Evolutionary conservation across 2,113 vertebrate genomes (phyloP).

Genomic region (Elgaria multicarinata): DNA sequence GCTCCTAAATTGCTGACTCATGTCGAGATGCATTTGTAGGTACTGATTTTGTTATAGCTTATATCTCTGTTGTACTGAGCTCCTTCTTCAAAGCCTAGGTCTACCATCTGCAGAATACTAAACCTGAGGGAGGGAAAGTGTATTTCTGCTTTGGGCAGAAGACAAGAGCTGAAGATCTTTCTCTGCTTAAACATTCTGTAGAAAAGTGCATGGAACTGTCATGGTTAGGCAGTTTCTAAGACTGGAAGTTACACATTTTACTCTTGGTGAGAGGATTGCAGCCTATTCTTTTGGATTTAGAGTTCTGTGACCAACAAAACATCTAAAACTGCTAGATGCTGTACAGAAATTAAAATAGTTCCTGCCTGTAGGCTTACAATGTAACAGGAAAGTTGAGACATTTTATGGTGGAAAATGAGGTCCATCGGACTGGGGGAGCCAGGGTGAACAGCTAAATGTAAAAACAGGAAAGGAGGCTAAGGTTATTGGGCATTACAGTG

Average conservation of each 20-base stretch:
- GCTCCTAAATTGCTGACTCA: neutral
- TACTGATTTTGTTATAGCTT: neutral
- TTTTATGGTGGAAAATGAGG: neutral
- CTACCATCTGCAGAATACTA: neutral
- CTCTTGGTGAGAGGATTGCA: neutral
- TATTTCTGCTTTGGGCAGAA: neutral
- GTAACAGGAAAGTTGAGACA: neutral
- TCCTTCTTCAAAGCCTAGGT: neutral
- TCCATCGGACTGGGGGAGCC: neutral
- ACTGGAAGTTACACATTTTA: neutral
- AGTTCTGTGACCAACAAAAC: neutral
- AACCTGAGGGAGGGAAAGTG: neutral
- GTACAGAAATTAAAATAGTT: neutral
- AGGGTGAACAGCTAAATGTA: neutral
- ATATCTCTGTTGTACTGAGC: neutral
- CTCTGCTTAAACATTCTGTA: neutral
- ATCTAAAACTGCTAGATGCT: neutral
- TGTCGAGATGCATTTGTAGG: neutral
- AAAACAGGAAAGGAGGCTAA: neutral
- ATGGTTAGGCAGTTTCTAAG: neutral
- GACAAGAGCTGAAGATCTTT: neutral
- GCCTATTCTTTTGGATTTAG: neutral
- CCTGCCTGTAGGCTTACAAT: neutral
- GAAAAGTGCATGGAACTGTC: neutral
- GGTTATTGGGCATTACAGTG: neutral